A percentile compares a stretch with the other conserved stretches of the same genome.
These are phyloP conservation scores for Andrena flavipes DNA, from an alignment of 2,888 invertebrate species.

Conservation along the genomic window DNA sequence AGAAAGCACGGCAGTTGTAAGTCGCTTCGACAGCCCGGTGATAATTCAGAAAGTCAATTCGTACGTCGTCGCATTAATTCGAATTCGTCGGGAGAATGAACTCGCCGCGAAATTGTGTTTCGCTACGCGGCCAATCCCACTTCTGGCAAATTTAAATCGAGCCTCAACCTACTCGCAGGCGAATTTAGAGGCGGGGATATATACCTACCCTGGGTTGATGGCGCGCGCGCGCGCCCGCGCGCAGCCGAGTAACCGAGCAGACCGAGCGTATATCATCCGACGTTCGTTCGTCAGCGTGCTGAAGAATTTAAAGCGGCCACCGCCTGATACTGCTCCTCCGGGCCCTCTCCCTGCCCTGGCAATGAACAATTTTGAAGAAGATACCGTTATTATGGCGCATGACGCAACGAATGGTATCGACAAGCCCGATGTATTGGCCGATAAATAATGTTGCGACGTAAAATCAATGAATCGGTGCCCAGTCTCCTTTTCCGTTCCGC, in stretches of 20 bases:
- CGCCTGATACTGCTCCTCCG: conserved; percentile 54
- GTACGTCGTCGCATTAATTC: conserved; percentile 64
- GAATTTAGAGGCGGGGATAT: conserved; percentile 82
- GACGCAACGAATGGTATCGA: conserved; percentile 83
- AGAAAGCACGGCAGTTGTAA: conserved; percentile 18
- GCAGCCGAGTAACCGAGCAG: conserved; percentile 34
- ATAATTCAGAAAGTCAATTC: conserved; percentile 69
- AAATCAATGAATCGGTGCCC: conserved; percentile 82
- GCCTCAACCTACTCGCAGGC: conserved; percentile 71
- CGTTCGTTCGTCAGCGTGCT: conserved; percentile 77
- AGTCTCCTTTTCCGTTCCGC: conserved; percentile 76
- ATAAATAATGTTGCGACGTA: conserved; percentile 81
- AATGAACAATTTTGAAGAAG: conserved; percentile 78
- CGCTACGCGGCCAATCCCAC: conserved; percentile 80
- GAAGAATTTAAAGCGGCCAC: conserved; percentile 72
- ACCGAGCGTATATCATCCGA: conserved; percentile 73
- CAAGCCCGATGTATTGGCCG: conserved; percentile 81
- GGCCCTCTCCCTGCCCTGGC: conserved; percentile 49
- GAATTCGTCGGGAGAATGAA: conserved; percentile 77
- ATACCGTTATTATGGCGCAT: conserved; percentile 81
- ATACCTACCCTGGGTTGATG: conserved; percentile 58
- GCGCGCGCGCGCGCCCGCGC: conserved; percentile 45
- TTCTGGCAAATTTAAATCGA: conserved; percentile 81
- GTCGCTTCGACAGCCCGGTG: conserved; percentile 43
- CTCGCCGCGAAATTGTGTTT: conserved; percentile 80